Conservation (phyloP, 53 echinoderm and acorn worm species). For the Holothuria scabra region DNA sequence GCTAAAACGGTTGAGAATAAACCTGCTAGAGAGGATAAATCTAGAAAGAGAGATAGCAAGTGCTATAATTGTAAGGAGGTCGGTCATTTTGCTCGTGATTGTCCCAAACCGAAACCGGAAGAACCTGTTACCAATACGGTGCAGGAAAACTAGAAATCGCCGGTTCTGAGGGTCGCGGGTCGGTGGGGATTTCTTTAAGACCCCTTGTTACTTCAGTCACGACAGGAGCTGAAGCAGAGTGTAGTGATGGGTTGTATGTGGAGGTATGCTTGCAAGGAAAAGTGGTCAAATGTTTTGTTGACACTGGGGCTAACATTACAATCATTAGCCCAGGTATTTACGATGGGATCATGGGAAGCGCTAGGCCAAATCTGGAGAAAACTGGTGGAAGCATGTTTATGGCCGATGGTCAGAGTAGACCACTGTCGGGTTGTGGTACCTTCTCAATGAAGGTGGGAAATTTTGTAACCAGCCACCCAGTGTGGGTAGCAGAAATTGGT, state of each 20-base stretch:
- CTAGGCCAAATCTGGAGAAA: not conserved
- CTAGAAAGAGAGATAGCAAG: not conserved
- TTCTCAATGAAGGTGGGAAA: too few species aligned
- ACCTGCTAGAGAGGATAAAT: not conserved
- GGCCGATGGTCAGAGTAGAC: constrained; percentile 6
- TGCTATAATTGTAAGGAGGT: constrained; percentile 15
- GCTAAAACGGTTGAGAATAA: not conserved
- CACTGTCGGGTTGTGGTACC: constrained; percentile 8
- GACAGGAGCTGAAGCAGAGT: too few species aligned
- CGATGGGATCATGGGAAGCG: not conserved
- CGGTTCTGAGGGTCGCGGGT: constrained; percentile 2
- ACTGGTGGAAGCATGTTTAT: constrained; percentile 1
- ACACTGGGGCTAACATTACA: too few species aligned
- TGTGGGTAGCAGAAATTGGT: constrained; percentile 1
- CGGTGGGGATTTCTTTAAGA: not conserved
- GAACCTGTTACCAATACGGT: not conserved
- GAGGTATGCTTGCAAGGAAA: too few species aligned
- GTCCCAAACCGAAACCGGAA: not conserved
- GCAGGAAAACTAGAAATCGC: constrained; percentile 3
- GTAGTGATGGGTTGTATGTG: too few species aligned
- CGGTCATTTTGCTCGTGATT: constrained; percentile 13
- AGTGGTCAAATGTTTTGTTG: not conserved
- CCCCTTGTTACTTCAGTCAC: not conserved
- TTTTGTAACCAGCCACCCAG: too few species aligned
- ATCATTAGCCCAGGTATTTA: not conserved